phyloP scores from a whole-genome alignment of 2,797 vertebrate species.

The Fringilla coelebs region DNA sequence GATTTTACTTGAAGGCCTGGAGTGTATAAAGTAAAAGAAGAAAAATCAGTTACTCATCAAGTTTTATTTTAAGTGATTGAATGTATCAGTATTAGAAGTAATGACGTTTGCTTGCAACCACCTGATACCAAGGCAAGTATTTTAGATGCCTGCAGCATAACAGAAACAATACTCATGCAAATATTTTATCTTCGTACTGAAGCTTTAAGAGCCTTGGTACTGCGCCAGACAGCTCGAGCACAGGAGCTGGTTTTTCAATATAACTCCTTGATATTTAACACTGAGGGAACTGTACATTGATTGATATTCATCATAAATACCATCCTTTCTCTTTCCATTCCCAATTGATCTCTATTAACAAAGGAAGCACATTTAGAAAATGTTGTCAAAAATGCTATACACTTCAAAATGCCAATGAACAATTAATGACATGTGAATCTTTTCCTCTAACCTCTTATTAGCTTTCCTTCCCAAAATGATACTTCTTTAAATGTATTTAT shows the following conservation, averaged over 20 bases:
- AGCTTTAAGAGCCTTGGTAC: not conserved
- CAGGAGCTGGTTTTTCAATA: not conserved
- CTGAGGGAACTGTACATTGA: not conserved
- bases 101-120: slow-evolving; percentile 35
- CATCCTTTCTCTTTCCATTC: not conserved
- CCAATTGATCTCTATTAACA: not conserved
- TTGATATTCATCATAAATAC: not conserved
- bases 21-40: not conserved
- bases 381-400: not conserved
- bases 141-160: slow-evolving; percentile 14
- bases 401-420: not conserved
- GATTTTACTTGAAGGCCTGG: not conserved
- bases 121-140: slow-evolving; percentile 42
- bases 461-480: not conserved
- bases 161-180: slow-evolving; percentile 67
- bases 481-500: not conserved
- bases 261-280: not conserved
- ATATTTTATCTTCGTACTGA: slow-evolving; percentile 17
- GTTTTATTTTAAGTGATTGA: slow-evolving; percentile 63
- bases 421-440: not conserved
- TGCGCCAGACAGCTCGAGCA: not conserved
- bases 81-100: slow-evolving; percentile 56
- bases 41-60: slow-evolving; percentile 56
- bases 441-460: not conserved
- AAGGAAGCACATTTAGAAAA: not conserved